phyloP scores from a whole-genome alignment of 2,888 invertebrate genomes.

The Megalurothrips usitatus region DNA sequence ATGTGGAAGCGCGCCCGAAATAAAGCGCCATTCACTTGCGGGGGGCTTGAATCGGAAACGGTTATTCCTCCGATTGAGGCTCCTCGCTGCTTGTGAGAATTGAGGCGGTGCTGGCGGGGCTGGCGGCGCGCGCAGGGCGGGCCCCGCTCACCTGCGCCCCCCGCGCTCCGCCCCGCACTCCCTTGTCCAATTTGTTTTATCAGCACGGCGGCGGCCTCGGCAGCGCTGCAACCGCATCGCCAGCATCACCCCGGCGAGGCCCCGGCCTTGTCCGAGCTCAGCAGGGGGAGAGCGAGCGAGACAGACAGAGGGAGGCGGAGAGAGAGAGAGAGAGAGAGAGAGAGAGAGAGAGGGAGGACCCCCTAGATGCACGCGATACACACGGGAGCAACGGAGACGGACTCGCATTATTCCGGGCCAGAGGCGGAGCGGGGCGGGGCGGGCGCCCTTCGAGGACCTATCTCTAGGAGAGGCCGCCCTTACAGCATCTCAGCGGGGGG shows the following conservation, averaged over 20 bases:
- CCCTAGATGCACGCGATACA: not conserved
- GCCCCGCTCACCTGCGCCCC: too few species aligned
- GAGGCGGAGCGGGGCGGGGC: not conserved
- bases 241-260: not conserved
- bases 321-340: not conserved
- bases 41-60: too few species aligned
- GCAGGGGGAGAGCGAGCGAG: not conserved
- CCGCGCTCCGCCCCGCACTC: not conserved
- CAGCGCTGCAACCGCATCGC: not conserved
- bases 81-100: too few species aligned
- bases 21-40: too few species aligned
- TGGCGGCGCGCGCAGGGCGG: too few species aligned
- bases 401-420: not conserved
- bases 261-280: not conserved
- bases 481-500: not conserved
- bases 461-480: not conserved
- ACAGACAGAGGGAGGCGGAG: not conserved
- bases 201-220: too few species aligned
- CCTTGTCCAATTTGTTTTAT: constrained; percentile 1
- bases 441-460: not conserved
- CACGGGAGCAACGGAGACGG: not conserved
- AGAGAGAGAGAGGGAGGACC: not conserved
- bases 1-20: too few species aligned
- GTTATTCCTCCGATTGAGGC: too few species aligned
- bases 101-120: too few species aligned